Evolutionary conservation across 2,888 invertebrate genomes (phyloP), one percentile per base, ranked within the genome.

Genomic region (Blastobasis lacticolella): DNA sequence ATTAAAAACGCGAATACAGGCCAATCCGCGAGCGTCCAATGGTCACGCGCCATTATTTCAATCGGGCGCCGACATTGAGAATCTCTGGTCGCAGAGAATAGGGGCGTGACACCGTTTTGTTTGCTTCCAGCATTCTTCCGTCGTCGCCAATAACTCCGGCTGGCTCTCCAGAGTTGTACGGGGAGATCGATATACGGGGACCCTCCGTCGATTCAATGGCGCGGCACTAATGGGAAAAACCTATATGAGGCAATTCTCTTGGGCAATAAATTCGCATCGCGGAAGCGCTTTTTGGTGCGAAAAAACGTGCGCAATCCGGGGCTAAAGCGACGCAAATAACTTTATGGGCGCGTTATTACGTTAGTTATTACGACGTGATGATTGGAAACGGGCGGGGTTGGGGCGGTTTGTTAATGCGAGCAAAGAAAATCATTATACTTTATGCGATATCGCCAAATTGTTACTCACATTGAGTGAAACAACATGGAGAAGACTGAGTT

Each of bases 81-180:
- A 45, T 6, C 38, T 42, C 41, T 0, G 45, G 56, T 57, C 54
- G 7, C 36, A 6, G 38, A 47, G 23, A 38, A 41, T 42, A 7
- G 49, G 49, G 48, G 43, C 41, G 66, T 61, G 61, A 54, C 57
- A 57, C 53, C 52, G 59, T 62, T 67, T 59, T 58, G 58, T 63
- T 64, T 62, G 59, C 61, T 58, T 61, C 60, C 47, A 56, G 57
- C 57, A 63, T 64, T 63, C 62, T 62, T 58, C 58, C 59, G 56
- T 55, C 60, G 51, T 52, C 45, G 46, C 49, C 57, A 53, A 60
- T 63, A 62, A 64, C 59, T 61, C 55, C 59, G 49, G 48, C 54
- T 23, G 38, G 40, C 47, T 47, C 10, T 38, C 47, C 7, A 47
- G 38, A 8, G 41, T 41, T 8, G 2, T 41, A 41, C 7, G 41